Evolutionary conservation across 2,797 vertebrate species (phyloP), one percentile per base, ranked within the genome.

Genomic region (Pagetopsis macropterus): DNA sequence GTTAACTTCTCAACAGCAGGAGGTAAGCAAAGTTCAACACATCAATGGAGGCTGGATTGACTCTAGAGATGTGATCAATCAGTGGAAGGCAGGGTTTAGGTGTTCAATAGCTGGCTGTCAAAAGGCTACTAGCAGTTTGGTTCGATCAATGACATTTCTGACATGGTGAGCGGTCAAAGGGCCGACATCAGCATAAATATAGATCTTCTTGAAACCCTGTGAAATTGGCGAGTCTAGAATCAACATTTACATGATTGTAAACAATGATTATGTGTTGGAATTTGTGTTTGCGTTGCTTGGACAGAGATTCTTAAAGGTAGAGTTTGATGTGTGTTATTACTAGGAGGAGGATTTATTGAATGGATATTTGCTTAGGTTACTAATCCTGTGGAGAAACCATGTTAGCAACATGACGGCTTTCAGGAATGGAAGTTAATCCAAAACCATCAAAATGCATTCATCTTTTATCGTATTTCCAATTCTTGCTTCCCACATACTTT

Each of bases 11-110:
- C 83, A 51, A 85, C 78, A 84, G 61, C 67, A 82, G 65, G 64
- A 93, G 93, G 94, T 95, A 94, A 91, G 93, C 88, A 85, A 78
- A 82, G 61, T 72, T 75, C 64, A 83, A 62, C 16, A 55, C 83
- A 87, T 91, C 89, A 78, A 90, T 89, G 50, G 40, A 46, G 33
- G 66, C 51, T 75, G 60, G 74, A 77, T 61, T 78, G 73, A 88
- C 55, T 87, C 60, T 67, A 72, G 83, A 64, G 78, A 79, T 57
- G 85, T 79, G 81, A 91, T 93, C 79, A 81, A 87, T 91, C 89
- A 90, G 59, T 31, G 54, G 68, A 48, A 65, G 67, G 57, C 79
- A 68, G 82, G 73, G 89, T 59, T 76, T 70, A 68, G 65, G 70
- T 49, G 72, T 63, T 86, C 84, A 85, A 84, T 81, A 77, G 61